Conservation (phyloP, 1,140 invertebrate genomes). For the Trichonephila clavata region DNA sequence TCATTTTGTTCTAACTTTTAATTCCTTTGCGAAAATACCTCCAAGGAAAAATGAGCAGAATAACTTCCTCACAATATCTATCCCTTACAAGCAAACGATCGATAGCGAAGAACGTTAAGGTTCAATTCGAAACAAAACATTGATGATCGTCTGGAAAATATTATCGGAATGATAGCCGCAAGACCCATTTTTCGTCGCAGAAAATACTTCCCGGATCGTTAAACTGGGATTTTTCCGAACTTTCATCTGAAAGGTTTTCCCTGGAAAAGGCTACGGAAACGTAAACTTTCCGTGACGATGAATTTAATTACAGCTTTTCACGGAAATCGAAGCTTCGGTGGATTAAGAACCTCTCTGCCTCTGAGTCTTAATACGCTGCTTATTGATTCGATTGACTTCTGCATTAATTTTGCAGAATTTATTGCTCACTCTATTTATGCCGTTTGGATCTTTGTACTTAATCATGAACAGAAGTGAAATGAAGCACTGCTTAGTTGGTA, state of each 20-base stretch:
- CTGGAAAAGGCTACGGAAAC: not conserved
- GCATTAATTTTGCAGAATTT: not conserved
- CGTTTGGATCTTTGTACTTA: not conserved
- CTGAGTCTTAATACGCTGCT: not conserved
- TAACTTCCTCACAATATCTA: not conserved
- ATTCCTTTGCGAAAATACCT: not conserved
- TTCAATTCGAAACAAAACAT: not conserved
- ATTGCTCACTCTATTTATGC: not conserved
- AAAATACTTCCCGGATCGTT: not conserved
- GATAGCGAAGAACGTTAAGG: not conserved
- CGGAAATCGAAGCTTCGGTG: not conserved
- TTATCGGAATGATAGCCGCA: not conserved
- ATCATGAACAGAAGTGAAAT: not conserved
- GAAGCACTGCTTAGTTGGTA: not conserved
- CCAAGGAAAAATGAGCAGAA: not conserved
- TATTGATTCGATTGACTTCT: constrained; percentile 5
- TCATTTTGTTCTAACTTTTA: not conserved
- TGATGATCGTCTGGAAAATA: not conserved
- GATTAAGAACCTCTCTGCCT: not conserved
- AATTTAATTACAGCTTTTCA: constrained; percentile 11
- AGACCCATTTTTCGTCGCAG: not conserved
- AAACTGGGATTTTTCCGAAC: not conserved
- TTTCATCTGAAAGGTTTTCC: not conserved
- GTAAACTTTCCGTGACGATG: not conserved
- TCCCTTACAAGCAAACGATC: not conserved